phyloP scores from a whole-genome alignment of 2,888 invertebrate genomes.

The Salticus scenicus region DNA sequence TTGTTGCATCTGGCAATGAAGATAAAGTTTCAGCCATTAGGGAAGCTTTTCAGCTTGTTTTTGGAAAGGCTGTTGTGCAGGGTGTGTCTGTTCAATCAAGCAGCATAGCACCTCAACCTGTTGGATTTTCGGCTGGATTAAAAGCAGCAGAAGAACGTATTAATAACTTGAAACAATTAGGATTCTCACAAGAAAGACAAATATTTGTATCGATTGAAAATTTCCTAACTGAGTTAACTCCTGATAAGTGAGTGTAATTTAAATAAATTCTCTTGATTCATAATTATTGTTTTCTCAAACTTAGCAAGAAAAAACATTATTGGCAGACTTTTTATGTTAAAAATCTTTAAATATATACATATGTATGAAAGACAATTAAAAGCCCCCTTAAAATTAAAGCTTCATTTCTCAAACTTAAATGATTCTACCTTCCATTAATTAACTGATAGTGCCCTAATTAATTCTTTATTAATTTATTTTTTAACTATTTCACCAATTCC shows the following conservation, averaged over 20 bases:
- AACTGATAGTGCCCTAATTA: too few relatives aligned
- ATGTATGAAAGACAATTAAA: too few relatives aligned
- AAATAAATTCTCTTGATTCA: too few relatives aligned
- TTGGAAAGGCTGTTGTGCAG: constrained; percentile 85
- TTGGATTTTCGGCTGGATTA: constrained; percentile 85
- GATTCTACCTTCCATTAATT: too few relatives aligned
- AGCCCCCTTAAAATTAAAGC: too few relatives aligned
- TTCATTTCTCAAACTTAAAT: too few relatives aligned
- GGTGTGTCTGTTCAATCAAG: constrained; percentile 80
- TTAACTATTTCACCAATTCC: too few relatives aligned
- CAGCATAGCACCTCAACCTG: constrained; percentile 84
- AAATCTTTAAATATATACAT: too few relatives aligned
- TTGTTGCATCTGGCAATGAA: constrained; percentile 86
- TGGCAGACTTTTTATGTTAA: too few relatives aligned
- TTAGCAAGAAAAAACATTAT: background rate
- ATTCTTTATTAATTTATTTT: too few relatives aligned
- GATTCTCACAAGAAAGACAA: constrained; percentile 80
- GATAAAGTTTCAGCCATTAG: constrained; percentile 84
- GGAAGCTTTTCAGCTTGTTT: constrained; percentile 86
- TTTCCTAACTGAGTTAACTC: constrained; percentile 82
- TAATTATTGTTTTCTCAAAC: background rate
- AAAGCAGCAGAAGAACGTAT: constrained; percentile 85
- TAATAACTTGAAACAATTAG: constrained; percentile 79
- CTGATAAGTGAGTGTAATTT: constrained; percentile 77
- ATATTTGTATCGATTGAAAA: constrained; percentile 85